Conservation (phyloP, 35 echinoderm and acorn worm genomes). For the Heliocidaris erythrogramma region DNA sequence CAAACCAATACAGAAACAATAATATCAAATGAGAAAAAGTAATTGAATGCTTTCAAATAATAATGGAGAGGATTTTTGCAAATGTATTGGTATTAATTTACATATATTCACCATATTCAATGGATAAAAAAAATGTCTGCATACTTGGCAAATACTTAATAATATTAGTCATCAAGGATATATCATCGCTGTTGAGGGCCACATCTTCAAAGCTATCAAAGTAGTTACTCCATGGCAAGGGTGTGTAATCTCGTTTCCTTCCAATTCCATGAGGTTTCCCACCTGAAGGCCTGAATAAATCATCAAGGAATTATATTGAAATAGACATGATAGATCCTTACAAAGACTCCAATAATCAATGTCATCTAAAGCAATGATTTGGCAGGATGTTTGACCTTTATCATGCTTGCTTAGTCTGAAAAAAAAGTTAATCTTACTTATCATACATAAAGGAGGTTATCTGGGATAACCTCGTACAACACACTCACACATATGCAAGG, state of each 20-base stretch:
- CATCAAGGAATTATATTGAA: neutral
- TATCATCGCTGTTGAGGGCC: conserved; percentile 75
- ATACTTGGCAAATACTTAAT: neutral
- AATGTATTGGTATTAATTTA: neutral
- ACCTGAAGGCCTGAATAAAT: neutral
- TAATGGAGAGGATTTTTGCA: too few species aligned
- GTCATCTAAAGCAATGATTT: neutral
- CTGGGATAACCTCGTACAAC: too few species aligned
- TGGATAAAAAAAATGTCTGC: neutral
- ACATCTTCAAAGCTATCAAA: conserved; percentile 78
- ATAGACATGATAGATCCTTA: neutral
- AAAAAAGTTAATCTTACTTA: too few species aligned
- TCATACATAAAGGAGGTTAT: too few species aligned
- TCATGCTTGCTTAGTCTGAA: too few species aligned
- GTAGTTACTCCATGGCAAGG: conserved; percentile 81
- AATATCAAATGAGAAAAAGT: too few species aligned
- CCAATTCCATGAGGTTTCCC: conserved; percentile 57
- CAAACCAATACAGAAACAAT: too few species aligned
- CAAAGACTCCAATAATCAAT: neutral
- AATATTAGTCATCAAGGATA: conserved; percentile 62
- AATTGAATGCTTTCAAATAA: too few species aligned
- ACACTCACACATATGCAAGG: too few species aligned
- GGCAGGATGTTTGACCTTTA: too few species aligned
- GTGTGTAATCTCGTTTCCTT: conserved; percentile 79
- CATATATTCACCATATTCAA: neutral